Conservation (phyloP, 2,888 invertebrate genomes). For the Euzetes globulus region DNA sequence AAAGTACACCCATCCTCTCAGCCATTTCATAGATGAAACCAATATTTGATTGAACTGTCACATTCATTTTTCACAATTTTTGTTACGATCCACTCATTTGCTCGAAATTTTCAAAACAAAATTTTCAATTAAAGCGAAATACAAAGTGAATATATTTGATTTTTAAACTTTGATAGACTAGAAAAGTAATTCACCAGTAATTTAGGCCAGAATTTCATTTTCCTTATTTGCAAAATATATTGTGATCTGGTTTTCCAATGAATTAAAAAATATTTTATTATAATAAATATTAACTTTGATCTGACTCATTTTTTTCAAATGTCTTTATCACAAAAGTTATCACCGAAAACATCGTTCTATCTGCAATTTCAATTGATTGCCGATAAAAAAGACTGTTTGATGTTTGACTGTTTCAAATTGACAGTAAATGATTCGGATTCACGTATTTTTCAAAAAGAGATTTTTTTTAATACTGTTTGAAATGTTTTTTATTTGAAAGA, state of each 20-base stretch:
- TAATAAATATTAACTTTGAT: neutral
- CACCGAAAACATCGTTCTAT: too few relatives aligned
- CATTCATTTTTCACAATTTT: neutral
- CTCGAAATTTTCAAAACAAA: neutral
- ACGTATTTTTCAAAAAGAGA: too few relatives aligned
- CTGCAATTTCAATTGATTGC: too few relatives aligned
- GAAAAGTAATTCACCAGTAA: neutral
- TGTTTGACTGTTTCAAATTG: too few relatives aligned
- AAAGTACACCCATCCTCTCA: conserved; percentile 14
- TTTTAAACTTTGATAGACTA: neutral
- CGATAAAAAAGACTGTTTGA: too few relatives aligned
- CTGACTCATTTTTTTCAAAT: neutral
- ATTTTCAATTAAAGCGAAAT: neutral
- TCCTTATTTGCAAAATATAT: neutral
- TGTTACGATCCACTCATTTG: neutral
- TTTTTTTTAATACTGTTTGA: too few relatives aligned
- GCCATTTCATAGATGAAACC: conserved; percentile 11
- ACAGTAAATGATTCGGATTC: too few relatives aligned
- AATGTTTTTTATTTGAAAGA: too few relatives aligned
- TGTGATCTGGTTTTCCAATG: neutral
- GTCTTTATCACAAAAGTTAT: neutral
- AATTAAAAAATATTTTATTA: neutral
- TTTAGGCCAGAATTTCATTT: conserved; percentile 11
- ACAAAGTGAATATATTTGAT: neutral
- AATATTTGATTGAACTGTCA: neutral